A percentile compares a stretch with the other conserved stretches of the same genome.
Conservation (phyloP, 1,140 invertebrate genomes). For the Phortica variegata region DNA sequence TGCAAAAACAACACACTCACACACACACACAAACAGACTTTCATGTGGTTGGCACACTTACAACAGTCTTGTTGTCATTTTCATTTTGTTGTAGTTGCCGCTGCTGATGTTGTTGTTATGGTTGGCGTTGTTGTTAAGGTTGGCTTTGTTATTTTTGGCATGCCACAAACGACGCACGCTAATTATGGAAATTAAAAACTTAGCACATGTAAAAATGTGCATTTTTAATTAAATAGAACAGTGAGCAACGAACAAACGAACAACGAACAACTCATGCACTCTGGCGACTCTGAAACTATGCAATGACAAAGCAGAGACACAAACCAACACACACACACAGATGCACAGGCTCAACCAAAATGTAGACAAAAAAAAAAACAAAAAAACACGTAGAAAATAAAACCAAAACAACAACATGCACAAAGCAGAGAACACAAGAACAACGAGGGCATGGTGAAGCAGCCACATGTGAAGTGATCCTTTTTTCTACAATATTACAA, state of each 20-base stretch:
- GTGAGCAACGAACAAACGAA: neutral
- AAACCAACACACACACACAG: slow-evolving; percentile 1
- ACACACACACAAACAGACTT: neutral
- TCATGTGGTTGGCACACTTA: neutral
- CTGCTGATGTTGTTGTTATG: slow-evolving; percentile 15
- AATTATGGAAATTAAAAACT: slow-evolving; percentile 54
- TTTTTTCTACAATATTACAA: too few species aligned
- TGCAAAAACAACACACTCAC: too few species aligned
- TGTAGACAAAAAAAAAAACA: too few species aligned
- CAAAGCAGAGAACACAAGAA: too few species aligned
- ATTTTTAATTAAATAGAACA: slow-evolving; percentile 52
- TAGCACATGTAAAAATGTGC: slow-evolving; percentile 49
- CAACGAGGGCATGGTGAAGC: too few species aligned
- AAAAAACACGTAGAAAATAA: too few species aligned
- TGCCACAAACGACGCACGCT: slow-evolving; percentile 35
- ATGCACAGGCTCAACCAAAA: too few species aligned
- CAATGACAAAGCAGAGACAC: neutral
- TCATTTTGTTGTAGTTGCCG: slow-evolving; percentile 33
- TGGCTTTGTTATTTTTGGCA: too few species aligned
- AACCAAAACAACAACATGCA: too few species aligned
- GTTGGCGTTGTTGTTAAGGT: slow-evolving; percentile 4
- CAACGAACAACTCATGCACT: neutral
- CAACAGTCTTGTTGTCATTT: slow-evolving; percentile 17
- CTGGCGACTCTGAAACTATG: too few species aligned
- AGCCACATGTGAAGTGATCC: slow-evolving; percentile 42